A percentile compares a stretch with the other conserved stretches of the same genome.
Conservation (phyloP, 2,797 vertebrate genomes). For the Tapirus indicus region DNA sequence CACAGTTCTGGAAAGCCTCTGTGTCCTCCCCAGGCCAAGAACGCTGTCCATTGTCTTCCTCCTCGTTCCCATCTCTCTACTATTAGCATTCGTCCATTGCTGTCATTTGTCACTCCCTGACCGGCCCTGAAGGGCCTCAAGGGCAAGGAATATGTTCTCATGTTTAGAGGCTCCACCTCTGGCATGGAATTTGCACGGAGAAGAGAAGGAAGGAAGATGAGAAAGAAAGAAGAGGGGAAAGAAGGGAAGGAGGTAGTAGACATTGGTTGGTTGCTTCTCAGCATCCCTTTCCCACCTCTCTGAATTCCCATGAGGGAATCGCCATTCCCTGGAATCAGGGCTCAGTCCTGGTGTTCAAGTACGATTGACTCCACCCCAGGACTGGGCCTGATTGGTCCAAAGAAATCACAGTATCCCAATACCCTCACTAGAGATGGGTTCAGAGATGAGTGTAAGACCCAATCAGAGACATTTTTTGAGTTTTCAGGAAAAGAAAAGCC, state of each 20-base stretch:
- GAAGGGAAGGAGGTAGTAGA: neutral
- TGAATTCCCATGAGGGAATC: neutral
- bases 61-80: neutral
- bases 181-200: neutral
- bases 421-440: neutral
- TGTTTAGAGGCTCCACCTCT: neutral
- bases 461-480: neutral
- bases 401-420: neutral
- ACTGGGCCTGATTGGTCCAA: neutral
- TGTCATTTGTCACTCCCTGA: neutral
- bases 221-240: neutral
- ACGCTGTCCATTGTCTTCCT: neutral
- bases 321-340: too few relatives aligned
- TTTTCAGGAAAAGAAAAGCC: neutral
- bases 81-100: neutral
- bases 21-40: neutral
- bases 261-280: neutral
- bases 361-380: neutral
- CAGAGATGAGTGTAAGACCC: neutral
- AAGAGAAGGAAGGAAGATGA: neutral
- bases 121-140: neutral
- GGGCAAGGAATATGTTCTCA: neutral
- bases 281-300: neutral
- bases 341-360: neutral
- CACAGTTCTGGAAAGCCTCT: neutral